Evolutionary conservation across 2,888 invertebrate species (phyloP), one percentile per base, ranked within the genome.

Genomic region (Andrena haemorrhoa): DNA sequence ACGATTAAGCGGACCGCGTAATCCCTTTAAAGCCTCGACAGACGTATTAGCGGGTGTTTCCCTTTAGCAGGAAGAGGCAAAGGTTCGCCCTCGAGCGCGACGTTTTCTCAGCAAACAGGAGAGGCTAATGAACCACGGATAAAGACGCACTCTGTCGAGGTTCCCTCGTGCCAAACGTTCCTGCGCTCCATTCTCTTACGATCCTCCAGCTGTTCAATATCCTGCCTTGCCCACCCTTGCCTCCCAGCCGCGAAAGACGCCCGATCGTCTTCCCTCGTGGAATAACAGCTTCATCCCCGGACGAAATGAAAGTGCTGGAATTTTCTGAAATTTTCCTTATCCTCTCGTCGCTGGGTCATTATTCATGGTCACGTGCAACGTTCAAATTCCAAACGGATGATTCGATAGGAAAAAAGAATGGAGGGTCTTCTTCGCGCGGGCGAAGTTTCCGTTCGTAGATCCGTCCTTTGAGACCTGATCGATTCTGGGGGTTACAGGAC

Each of bases 171-270:
- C 33, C 29, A 20, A 41, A 29, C 56, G 31, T 66, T 49, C 47
- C 23, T 26, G 33, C 58, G 26, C 26, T 41, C 56, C 29, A 23
- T 47, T 60, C 29, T 47, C 47, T 56, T 29, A 23, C 47, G 65
- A 58, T 60, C 58, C 58, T 31, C 41, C 56, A 20, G 63, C 51
- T 53, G 64, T 73, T 51, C 72, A 73, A 73, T 73, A 73, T 64
- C 53, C 64, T 64, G 51, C 35, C 49, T 29, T 16, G 1, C 41
- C 41, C 41, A 12, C 10, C 26, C n/a, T 29, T 56, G 41, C 41
- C 31, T 47, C 56, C 68, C 31, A 53, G 56, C 35, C 73, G 35
- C 68, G 35, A 26, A 65, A 73, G 56, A 65, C 56, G 65, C 73
- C 65, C 41, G 29, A 73, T 65, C 31, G 64, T 73, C 73, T 73